These are phyloP conservation scores for Xiphophorus birchmanni DNA, from an alignment of 2,797 vertebrate genomes.

Conservation along the genomic window DNA sequence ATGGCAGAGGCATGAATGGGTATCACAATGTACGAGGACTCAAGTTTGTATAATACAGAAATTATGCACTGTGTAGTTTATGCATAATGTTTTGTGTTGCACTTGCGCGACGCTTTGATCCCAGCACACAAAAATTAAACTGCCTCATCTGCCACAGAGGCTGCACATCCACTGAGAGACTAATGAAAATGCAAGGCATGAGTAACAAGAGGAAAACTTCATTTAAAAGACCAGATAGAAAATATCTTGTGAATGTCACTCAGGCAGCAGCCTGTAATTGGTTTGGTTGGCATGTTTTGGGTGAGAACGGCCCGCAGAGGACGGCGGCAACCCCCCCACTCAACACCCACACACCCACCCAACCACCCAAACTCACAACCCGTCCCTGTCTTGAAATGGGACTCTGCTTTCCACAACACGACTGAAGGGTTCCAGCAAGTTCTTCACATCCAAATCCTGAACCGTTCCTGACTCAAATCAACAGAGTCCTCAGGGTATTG, in stretches of 20 bases:
- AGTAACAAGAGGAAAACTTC: constrained; percentile 76
- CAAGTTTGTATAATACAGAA: constrained; percentile 12
- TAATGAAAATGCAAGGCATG: constrained; percentile 74
- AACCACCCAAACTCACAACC: constrained; percentile 38
- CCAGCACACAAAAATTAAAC: constrained; percentile 67
- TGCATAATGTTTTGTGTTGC: constrained; percentile 35
- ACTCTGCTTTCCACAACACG: constrained; percentile 53
- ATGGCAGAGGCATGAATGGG: constrained; percentile 6
- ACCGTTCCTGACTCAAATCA: background rate
- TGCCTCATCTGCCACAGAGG: constrained; percentile 60
- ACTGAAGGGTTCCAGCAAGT: background rate
- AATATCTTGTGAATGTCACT: constrained; percentile 69
- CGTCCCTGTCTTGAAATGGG: constrained; percentile 46
- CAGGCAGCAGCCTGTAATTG: constrained; percentile 68
- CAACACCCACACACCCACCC: constrained; percentile 4
- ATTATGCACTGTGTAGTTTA: constrained; percentile 14
- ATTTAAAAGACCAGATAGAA: constrained; percentile 80
- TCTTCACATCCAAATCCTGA: background rate
- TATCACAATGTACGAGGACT: background rate
- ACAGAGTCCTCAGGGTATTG: background rate
- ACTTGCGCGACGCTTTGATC: constrained; percentile 63
- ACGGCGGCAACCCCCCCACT: constrained; percentile 3
- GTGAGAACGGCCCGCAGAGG: constrained; percentile 43
- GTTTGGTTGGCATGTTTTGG: constrained; percentile 65
- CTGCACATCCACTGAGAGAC: constrained; percentile 56